phyloP scores from a whole-genome alignment of 2,888 invertebrate genomes.

The Amaurobius ferox region DNA sequence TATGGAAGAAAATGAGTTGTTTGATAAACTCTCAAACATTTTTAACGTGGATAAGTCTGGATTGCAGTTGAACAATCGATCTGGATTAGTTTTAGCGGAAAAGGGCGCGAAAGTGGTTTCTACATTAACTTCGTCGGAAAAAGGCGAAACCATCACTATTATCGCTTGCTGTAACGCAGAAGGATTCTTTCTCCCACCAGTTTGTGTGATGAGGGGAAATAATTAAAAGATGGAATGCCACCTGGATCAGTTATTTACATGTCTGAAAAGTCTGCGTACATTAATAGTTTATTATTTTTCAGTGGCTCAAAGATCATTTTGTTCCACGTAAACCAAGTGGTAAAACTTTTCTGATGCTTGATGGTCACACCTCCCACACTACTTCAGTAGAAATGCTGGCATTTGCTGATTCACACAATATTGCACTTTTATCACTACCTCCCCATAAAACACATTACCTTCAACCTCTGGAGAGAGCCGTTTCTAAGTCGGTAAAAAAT shows the following conservation, averaged over 20 bases:
- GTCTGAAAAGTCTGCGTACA: constrained; percentile 10
- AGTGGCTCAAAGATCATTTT: neutral
- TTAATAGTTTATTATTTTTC: constrained; percentile 7
- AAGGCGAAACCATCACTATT: neutral
- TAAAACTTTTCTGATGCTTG: constrained; percentile 4
- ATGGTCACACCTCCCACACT: constrained; percentile 5
- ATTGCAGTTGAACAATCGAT: neutral
- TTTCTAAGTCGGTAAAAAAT: neutral
- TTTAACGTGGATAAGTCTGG: no score
- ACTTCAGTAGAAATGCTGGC: neutral
- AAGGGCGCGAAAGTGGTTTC: neutral
- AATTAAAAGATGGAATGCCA: neutral
- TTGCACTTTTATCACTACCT: neutral
- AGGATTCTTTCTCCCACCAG: neutral
- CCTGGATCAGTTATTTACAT: neutral
- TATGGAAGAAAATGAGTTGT: no score
- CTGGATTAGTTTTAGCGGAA: neutral
- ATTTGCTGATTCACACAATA: neutral
- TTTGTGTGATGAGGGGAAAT: neutral
- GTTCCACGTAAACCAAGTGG: constrained; percentile 10
- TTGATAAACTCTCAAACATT: no score
- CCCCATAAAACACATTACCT: constrained; percentile 1
- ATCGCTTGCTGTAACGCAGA: neutral
- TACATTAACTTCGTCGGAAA: neutral
- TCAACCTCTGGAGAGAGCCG: neutral